phyloP scores from a whole-genome alignment of 2,797 vertebrate genomes.

The Botia kubotai region DNA sequence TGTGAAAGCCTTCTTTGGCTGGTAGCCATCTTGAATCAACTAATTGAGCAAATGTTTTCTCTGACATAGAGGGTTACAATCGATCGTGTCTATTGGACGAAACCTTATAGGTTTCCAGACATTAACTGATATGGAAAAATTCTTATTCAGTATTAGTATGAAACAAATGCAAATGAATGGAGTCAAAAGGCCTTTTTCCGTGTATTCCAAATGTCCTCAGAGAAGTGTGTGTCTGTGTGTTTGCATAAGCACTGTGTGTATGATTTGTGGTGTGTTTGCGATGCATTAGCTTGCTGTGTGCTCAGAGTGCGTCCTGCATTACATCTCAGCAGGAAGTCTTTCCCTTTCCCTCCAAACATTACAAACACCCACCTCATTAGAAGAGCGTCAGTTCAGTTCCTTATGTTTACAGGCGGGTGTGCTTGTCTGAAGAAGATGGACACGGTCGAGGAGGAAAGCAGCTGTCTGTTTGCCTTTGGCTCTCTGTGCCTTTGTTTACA shows the following conservation, averaged over 20 bases:
- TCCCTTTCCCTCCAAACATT: background rate
- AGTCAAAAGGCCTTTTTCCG: background rate
- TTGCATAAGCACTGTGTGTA: slow-evolving; percentile 54
- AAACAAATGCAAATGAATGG: slow-evolving; percentile 30
- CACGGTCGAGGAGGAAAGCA: slow-evolving; percentile 27
- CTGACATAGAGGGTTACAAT: slow-evolving; percentile 68
- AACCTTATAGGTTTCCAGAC: slow-evolving; percentile 63
- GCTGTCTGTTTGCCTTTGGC: slow-evolving; percentile 41
- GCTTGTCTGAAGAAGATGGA: slow-evolving; percentile 10
- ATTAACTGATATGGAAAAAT: slow-evolving; percentile 53
- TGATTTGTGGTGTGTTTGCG: background rate
- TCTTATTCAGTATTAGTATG: background rate
- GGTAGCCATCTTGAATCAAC: slow-evolving; percentile 70
- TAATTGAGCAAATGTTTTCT: slow-evolving; percentile 52
- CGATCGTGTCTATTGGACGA: slow-evolving; percentile 66
- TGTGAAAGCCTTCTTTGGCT: slow-evolving; percentile 68
- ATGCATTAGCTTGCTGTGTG: background rate
- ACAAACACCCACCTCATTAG: slow-evolving; percentile 40
- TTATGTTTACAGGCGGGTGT: slow-evolving; percentile 8
- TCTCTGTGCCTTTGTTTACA: slow-evolving; percentile 43
- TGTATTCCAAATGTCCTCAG: slow-evolving; percentile 7
- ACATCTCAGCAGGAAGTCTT: slow-evolving; percentile 26
- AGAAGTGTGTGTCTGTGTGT: slow-evolving; percentile 22
- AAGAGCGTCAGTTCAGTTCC: background rate
- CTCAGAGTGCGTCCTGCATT: background rate